Evolutionary conservation across 1,140 invertebrate genomes (phyloP), one percentile per base, ranked within the genome.

Genomic region (Drosophila busckii): DNA sequence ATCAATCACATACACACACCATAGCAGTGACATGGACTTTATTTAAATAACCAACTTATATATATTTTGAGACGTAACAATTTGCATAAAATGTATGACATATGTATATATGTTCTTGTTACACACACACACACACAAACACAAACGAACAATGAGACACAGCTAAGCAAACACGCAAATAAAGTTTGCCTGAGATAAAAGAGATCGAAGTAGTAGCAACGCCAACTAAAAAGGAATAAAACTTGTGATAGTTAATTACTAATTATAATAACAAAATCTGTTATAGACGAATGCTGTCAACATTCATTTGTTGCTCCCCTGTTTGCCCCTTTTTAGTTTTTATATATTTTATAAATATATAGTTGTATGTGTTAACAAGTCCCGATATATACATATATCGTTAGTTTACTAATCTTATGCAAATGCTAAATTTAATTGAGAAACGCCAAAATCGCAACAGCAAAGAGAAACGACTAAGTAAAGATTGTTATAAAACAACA

Each of bases 161-260:
- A n/a, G n/a, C n/a, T n/a, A n/a, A n/a, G n/a, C n/a, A n/a, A n/a
- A n/a, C n/a, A n/a, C n/a, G n/a, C n/a, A n/a, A n/a, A n/a, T n/a
- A n/a, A n/a, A n/a, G n/a, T n/a, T n/a, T n/a, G n/a, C n/a, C n/a
- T n/a, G n/a, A n/a, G n/a, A n/a, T n/a, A n/a, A n/a, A n/a, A n/a
- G n/a, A n/a, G n/a, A n/a, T n/a, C n/a, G n/a, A n/a, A n/a, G n/a
- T n/a, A n/a, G n/a, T n/a, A n/a, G 49, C 25, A 31, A 9, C 23
- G 48, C 40, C 50, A 61, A 61, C 58, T 22, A 40, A 25, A 23
- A 52, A 41, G 35, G 35, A 61, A 55, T 55, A 55, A 9, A 55
- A 46, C 26, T 55, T 61, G 52, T 61, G 58, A 61, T 61, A 55
- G 50, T 48, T 60, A 54, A 45, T 26, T 54, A 52, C 45, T 49